Conservation (phyloP, 2,888 invertebrate genomes). For the Thymelicus sylvestris region DNA sequence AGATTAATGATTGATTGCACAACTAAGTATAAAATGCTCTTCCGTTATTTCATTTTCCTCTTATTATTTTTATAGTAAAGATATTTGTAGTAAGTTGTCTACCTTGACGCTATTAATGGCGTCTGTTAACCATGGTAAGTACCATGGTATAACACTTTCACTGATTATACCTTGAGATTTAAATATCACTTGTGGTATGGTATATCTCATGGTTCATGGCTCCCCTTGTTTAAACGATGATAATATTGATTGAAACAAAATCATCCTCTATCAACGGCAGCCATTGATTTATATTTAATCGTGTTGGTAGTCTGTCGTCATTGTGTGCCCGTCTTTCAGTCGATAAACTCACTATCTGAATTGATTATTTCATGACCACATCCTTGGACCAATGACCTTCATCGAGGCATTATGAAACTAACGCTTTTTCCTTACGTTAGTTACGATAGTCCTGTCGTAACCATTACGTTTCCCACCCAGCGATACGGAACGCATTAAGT, state of each 20-base stretch:
- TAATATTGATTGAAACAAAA: no score
- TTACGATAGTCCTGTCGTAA: conserved; percentile 46
- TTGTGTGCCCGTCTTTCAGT: background rate
- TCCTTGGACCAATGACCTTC: conserved; percentile 52
- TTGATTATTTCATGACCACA: conserved; percentile 42
- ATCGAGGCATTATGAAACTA: conserved; percentile 57
- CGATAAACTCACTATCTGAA: background rate
- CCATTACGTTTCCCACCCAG: conserved; percentile 44
- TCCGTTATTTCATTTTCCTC: conserved; percentile 8
- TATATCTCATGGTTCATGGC: background rate
- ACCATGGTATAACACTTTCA: background rate
- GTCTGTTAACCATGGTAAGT: background rate
- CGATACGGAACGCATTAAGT: conserved; percentile 29
- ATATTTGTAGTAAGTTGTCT: background rate
- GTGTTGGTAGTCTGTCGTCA: no score
- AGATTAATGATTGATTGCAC: conserved; percentile 6
- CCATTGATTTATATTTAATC: no score
- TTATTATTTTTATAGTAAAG: background rate
- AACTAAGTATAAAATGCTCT: conserved; percentile 2
- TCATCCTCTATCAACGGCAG: no score
- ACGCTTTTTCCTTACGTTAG: conserved; percentile 72
- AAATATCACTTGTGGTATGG: background rate
- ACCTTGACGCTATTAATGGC: conserved; percentile 1
- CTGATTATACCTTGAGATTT: conserved; percentile 7
- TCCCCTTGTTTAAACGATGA: no score